A percentile compares a stretch with the other conserved stretches of the same genome.
phyloP scores from a whole-genome alignment of 2,113 vertebrate species.

The Apaloderma vittatum region DNA sequence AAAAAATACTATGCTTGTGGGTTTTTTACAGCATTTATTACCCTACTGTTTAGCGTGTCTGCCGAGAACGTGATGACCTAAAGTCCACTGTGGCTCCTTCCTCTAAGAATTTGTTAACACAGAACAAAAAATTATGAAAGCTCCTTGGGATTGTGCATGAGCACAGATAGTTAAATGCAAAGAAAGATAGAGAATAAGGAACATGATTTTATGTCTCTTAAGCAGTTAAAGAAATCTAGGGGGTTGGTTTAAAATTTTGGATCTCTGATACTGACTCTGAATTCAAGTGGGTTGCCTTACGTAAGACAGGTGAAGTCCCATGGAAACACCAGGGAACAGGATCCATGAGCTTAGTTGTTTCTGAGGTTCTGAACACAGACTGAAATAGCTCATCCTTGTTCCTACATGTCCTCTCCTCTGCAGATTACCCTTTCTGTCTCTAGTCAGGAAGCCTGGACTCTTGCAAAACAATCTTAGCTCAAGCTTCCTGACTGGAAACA shows the following conservation, averaged over 20 bases:
- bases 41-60: background rate
- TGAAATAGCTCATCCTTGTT: background rate
- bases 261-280: background rate
- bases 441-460: background rate
- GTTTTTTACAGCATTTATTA: background rate
- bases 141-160: background rate
- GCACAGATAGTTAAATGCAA: background rate
- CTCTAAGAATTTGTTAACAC: background rate
- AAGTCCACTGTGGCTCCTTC: background rate
- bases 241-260: background rate
- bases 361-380: background rate
- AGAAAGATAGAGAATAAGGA: background rate
- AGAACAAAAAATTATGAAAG: background rate
- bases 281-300: background rate
- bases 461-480: background rate
- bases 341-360: background rate
- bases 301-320: accelerated
- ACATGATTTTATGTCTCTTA: background rate
- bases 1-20: background rate
- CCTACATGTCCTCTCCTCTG: background rate
- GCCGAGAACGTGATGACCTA: background rate
- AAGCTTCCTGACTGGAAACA: background rate
- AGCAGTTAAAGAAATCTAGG: background rate
- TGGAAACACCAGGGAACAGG: background rate
- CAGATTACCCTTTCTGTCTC: background rate